Base-by-base conservation (phyloP, 1,140 invertebrate genomes). In the Atta colombica region DNA sequence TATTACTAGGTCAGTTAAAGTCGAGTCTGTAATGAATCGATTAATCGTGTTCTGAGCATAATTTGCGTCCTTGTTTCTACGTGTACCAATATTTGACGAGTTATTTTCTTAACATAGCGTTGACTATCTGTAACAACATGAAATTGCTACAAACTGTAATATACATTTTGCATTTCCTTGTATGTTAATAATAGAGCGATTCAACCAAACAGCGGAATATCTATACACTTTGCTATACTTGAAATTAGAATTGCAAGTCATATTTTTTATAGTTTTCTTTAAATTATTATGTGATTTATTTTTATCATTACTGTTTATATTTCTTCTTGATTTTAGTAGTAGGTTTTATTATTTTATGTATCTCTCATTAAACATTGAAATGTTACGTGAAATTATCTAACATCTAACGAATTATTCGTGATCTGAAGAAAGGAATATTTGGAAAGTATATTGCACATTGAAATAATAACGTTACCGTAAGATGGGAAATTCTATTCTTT, bases 401-500 rank as follows among this genome's bases (percentile, higher is more conserved):
- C 28, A n/a, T 2, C 12, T 45, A 35, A 61, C 61, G n/a, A 31
- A 3, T 66, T 53, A 4, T 45, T 80, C 10, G 14, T 35, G 14
- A 80, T 16, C 14, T 35, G 49, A 8, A 63, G 35, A 65, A 49
- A 77, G 63, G 45, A 53, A 53, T 68, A 14, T 68, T 35, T 6
- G n/a, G 63, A 80, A 80, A 80, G 63, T 68, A 14, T 68, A 69
- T 53, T 65, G 60, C 14, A 49, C 35, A 25, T 21, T 25, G n/a
- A 80, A 80, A 68, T 80, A 80, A 80, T 80, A 78, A 49, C 21
- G 25, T 18, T n/a, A 61, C 6, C 39, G 25, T 28, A 39, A 80
- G 28, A 18, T 49, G 45, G n/a, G 28, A 68, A 80, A 80, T 80
- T 80, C 14, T 58, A 60, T 14, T 80, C n/a, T 18, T 16, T 21